Conservation (phyloP, 1,140 invertebrate genomes). For the Saccostrea glomerata region DNA sequence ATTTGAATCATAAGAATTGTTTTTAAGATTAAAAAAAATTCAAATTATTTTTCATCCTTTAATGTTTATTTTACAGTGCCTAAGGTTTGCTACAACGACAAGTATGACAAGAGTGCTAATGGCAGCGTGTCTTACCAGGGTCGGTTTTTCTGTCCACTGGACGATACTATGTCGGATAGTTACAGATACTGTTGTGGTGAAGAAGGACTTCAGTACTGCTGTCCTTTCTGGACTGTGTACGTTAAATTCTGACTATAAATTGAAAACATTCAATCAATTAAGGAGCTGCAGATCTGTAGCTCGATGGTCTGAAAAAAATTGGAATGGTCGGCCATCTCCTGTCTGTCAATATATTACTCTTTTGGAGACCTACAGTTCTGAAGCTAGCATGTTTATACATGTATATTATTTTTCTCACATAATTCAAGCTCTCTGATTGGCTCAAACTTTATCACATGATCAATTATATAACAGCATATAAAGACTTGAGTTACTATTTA, state of each 20-base stretch:
- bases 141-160: conserved; percentile 30
- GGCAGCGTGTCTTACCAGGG: conserved; percentile 18
- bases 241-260: background rate
- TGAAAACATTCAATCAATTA: too few relatives aligned
- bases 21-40: background rate
- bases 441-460: too few relatives aligned
- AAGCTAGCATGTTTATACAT: too few relatives aligned
- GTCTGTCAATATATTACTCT: too few relatives aligned
- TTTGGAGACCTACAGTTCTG: too few relatives aligned
- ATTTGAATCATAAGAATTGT: background rate
- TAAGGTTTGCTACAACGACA: conserved; percentile 39
- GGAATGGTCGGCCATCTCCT: too few relatives aligned
- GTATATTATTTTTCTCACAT: too few relatives aligned
- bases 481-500: too few relatives aligned
- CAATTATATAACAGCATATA: too few relatives aligned
- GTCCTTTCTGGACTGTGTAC: conserved; percentile 38
- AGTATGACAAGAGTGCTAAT: background rate
- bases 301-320: background rate
- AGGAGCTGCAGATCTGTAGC: too few relatives aligned
- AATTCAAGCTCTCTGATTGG: too few relatives aligned
- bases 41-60: background rate
- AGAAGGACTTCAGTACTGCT: conserved; percentile 26
- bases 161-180: background rate
- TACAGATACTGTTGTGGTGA: conserved; percentile 46
- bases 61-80: background rate